phyloP scores from a whole-genome alignment of 35 echinoderm and acorn worm genomes.

The Patiria miniata region DNA sequence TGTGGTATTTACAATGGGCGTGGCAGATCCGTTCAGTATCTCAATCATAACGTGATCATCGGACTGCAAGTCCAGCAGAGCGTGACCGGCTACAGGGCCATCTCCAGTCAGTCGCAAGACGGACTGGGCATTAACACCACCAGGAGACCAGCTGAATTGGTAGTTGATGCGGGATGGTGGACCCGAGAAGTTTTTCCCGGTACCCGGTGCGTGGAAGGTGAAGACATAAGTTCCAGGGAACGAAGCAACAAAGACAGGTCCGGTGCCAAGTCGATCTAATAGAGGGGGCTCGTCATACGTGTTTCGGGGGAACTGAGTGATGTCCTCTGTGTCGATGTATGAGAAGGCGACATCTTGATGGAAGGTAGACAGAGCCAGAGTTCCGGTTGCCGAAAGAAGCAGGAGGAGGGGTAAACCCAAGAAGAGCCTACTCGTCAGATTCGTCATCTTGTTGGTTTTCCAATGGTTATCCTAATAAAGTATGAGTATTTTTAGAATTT shows the following conservation, averaged over 20 bases:
- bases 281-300: neutral
- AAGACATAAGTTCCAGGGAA: conserved; percentile 7
- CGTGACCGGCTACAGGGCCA: neutral
- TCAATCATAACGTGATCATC: neutral
- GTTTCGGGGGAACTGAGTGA: neutral
- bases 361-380: neutral
- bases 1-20: neutral
- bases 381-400: too few relatives aligned
- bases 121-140: neutral
- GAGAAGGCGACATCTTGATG: neutral
- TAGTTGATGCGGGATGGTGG: neutral
- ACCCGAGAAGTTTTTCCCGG: neutral
- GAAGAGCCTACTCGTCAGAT: too few relatives aligned
- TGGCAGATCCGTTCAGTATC: neutral
- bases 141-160: neutral
- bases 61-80: neutral
- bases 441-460: too few relatives aligned
- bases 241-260: neutral
- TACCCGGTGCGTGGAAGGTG: neutral
- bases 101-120: neutral
- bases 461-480: too few relatives aligned
- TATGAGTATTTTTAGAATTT: too few relatives aligned
- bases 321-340: neutral
- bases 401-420: too few relatives aligned
- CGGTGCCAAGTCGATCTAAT: neutral